phyloP scores from a whole-genome alignment of 1,140 invertebrate genomes.

The Listronotus oregonensis region DNA sequence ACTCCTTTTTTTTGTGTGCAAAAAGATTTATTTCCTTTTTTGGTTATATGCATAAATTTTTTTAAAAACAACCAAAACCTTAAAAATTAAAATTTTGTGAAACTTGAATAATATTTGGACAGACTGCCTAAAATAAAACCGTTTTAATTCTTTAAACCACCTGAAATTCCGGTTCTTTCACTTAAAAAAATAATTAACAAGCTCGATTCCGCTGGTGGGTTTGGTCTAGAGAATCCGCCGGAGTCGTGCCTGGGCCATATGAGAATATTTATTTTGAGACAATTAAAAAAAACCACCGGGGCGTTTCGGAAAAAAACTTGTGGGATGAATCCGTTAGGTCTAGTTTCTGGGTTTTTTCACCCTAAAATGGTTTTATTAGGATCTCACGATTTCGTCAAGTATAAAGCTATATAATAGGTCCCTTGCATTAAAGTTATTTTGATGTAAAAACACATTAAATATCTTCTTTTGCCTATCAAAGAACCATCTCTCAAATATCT shows the following conservation, averaged over 20 bases:
- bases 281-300: constrained; percentile 88
- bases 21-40: too few relatives aligned
- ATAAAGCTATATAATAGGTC: too few relatives aligned
- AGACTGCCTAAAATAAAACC: not conserved
- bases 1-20: too few relatives aligned
- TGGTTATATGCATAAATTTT: too few relatives aligned
- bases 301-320: constrained; percentile 77
- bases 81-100: too few relatives aligned
- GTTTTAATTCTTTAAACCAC: not conserved
- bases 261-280: constrained; percentile 84
- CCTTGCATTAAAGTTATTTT: too few relatives aligned
- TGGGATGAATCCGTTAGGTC: constrained; percentile 76
- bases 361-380: constrained; percentile 29
- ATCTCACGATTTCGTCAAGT: too few relatives aligned
- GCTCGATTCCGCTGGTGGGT: constrained; percentile 74
- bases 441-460: too few relatives aligned
- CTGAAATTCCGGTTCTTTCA: constrained; percentile 58
- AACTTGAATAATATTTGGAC: too few relatives aligned
- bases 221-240: constrained; percentile 62
- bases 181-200: constrained; percentile 78
- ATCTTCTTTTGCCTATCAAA: too few relatives aligned
- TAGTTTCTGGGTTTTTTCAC: constrained; percentile 51
- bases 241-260: constrained; percentile 62
- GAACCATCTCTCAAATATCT: too few relatives aligned
- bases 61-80: too few relatives aligned